Evolutionary conservation across 2,888 invertebrate genomes (phyloP).

Genomic region (Lamellibrachia columna): DNA sequence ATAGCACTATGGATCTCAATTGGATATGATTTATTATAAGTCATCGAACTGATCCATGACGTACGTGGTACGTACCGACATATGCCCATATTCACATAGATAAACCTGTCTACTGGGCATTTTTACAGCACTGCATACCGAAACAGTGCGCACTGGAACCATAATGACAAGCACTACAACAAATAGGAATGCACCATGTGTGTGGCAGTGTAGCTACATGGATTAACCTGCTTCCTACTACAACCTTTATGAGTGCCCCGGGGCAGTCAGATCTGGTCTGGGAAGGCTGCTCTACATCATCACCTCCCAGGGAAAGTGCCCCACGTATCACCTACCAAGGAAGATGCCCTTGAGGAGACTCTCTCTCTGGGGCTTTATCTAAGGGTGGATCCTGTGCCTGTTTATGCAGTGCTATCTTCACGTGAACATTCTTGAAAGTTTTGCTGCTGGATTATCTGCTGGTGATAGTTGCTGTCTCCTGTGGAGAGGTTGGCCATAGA

Average conservation of each 20-base stretch:
- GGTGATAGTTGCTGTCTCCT: not conserved
- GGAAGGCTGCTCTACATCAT: no score
- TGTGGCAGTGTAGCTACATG: not conserved
- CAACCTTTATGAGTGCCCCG: not conserved
- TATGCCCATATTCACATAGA: not conserved
- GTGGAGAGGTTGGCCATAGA: no score
- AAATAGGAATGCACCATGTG: not conserved
- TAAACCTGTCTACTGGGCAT: not conserved
- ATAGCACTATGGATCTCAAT: no score
- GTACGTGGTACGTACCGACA: no score
- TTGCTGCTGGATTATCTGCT: not conserved
- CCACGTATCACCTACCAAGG: not conserved
- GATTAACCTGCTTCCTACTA: not conserved
- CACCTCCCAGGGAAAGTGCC: not conserved
- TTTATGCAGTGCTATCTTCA: conserved; percentile 1
- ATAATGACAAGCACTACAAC: not conserved
- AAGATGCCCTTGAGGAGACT: not conserved
- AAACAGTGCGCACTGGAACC: not conserved
- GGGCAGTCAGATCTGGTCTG: not conserved
- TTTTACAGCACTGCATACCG: not conserved
- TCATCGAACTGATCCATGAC: no score
- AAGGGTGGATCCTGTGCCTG: not conserved
- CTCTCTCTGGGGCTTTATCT: not conserved
- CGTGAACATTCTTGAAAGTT: not conserved
- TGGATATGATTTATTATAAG: no score